These are phyloP conservation scores for Gymnoscopelus microlampas DNA, from an alignment of 2,797 vertebrate species.

Conservation along the genomic window DNA sequence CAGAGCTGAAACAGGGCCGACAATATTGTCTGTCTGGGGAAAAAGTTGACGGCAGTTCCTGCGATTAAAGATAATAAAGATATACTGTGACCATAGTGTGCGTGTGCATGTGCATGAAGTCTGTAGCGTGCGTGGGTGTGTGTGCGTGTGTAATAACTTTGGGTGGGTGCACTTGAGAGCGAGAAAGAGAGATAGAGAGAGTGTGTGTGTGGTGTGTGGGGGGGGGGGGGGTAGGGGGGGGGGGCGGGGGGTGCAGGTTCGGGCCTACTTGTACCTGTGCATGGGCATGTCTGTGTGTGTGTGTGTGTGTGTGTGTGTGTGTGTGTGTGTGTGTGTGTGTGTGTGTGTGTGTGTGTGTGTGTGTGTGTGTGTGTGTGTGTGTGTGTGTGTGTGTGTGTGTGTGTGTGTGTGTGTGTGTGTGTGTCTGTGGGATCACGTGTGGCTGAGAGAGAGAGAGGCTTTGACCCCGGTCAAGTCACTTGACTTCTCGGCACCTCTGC, in stretches of 20 bases:
- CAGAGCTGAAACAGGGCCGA: slow-evolving; percentile 43
- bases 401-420: slow-evolving; percentile 18
- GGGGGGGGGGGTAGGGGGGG: too few species aligned
- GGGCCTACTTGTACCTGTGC: background rate
- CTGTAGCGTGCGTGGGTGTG: background rate
- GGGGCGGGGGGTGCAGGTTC: too few species aligned
- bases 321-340: slow-evolving; percentile 10
- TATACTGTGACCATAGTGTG: slow-evolving; percentile 16
- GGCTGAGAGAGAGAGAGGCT: slow-evolving; percentile 57
- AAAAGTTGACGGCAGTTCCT: slow-evolving; percentile 3
- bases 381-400: slow-evolving; percentile 31
- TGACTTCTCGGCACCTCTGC: slow-evolving; percentile 78
- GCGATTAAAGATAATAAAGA: slow-evolving; percentile 46
- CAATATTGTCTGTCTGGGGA: slow-evolving; percentile 34
- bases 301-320: slow-evolving; percentile 21
- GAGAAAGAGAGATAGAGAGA: too few species aligned
- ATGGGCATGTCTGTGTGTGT: slow-evolving; percentile 5
- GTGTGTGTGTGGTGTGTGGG: background rate
- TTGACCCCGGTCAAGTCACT: slow-evolving; percentile 80
- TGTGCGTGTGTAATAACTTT: background rate
- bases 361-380: slow-evolving; percentile 1
- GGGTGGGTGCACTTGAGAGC: too few species aligned
- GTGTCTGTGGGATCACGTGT: background rate
- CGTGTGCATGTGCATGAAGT: background rate
- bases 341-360: background rate